Percentiles rank a stretch among this genome's conserved stretches.
These are phyloP conservation scores for Morone saxatilis DNA, from an alignment of 2,113 vertebrate species.

Conservation along the genomic window DNA sequence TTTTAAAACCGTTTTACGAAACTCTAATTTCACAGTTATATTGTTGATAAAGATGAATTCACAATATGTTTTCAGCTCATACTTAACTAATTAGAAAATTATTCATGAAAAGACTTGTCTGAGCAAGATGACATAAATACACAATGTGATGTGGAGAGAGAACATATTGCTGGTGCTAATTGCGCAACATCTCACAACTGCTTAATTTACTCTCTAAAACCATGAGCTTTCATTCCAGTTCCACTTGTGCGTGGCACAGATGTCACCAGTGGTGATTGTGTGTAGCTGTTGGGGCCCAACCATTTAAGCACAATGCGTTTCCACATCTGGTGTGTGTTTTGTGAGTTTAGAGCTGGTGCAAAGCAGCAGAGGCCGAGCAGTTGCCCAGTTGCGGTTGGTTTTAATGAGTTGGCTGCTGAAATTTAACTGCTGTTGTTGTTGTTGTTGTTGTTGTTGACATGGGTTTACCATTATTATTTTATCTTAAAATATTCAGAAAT, in stretches of 20 bases:
- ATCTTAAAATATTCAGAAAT: slow-evolving; percentile 14
- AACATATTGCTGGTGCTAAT: slow-evolving; percentile 10
- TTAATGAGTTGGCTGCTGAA: slow-evolving; percentile 30
- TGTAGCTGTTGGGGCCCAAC: slow-evolving; percentile 12
- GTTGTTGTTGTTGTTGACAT: slow-evolving; percentile 27
- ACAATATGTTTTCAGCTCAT: not conserved
- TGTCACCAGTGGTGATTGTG: slow-evolving; percentile 15
- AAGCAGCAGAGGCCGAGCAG: slow-evolving; percentile 23
- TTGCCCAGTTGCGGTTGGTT: slow-evolving; percentile 36
- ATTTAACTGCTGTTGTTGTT: slow-evolving; percentile 25
- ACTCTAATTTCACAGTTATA: not conserved
- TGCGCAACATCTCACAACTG: slow-evolving; percentile 5
- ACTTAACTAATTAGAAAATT: not conserved
- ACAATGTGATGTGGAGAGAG: not conserved
- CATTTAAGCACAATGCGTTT: slow-evolving; percentile 26
- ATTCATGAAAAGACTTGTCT: not conserved
- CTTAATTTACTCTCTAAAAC: not conserved
- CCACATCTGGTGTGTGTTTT: slow-evolving; percentile 52
- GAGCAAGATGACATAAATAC: not conserved
- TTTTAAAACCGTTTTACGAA: not conserved
- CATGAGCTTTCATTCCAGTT: not conserved
- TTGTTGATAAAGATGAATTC: not conserved
- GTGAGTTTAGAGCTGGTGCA: slow-evolving; percentile 29
- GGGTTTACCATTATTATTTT: not conserved
- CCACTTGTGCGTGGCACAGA: slow-evolving; percentile 21